Percentiles rank a stretch among this genome's conserved stretches.
Conservation (phyloP, 1,140 invertebrate species). For the Brevipalpus yothersi region DNA sequence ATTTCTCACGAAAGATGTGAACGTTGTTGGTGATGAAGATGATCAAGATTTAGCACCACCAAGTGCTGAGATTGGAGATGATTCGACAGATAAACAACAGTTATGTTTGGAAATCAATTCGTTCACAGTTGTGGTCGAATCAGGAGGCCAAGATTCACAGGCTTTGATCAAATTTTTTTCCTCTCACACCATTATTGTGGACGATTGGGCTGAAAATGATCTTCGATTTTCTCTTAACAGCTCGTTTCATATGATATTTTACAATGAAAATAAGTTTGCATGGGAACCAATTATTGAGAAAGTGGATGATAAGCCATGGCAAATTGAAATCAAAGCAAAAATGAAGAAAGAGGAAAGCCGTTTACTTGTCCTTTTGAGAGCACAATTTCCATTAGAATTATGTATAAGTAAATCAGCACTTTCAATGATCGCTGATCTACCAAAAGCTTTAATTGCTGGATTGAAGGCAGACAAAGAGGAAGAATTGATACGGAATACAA, state of each 20-base stretch:
- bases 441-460: conserved; percentile 1
- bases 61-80: neutral
- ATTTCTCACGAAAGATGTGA: neutral
- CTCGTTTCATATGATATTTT: conserved; percentile 40
- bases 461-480: neutral
- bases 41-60: neutral
- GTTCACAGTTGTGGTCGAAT: conserved; percentile 6
- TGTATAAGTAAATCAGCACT: conserved; percentile 33
- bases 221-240: neutral
- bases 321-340: neutral
- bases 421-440: conserved; percentile 22
- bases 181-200: neutral
- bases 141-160: conserved; percentile 4
- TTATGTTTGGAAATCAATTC: neutral
- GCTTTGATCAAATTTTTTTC: conserved; percentile 7
- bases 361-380: conserved; percentile 8
- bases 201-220: neutral
- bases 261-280: conserved; percentile 67
- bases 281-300: conserved; percentile 95
- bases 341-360: neutral
- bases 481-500: neutral
- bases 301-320: conserved; percentile 29
- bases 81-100: neutral
- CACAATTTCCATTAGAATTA: conserved; percentile 43
- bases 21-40: conserved; percentile 4